Conservation (phyloP, 2,113 vertebrate species). For the Alligator sinensis region DNA sequence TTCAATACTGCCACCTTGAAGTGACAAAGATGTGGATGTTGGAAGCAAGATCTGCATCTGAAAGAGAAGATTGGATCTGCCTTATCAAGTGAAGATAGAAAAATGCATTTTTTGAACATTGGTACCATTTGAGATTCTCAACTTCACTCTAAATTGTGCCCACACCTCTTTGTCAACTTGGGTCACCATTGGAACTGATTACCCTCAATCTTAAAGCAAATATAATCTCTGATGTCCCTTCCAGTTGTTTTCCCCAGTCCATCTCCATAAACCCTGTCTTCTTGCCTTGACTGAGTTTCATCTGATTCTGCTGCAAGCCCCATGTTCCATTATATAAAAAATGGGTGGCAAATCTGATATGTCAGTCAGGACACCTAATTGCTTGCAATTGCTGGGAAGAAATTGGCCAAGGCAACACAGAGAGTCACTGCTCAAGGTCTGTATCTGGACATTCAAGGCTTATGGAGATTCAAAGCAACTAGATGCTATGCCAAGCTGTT, state of each 20-base stretch:
- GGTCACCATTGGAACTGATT: neutral
- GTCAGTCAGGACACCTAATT: neutral
- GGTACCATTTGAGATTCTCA: neutral
- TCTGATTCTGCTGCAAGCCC: neutral
- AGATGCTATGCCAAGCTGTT: neutral
- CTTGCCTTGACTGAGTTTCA: neutral
- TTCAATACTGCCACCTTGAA: neutral
- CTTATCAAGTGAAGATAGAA: neutral
- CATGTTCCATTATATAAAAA: neutral
- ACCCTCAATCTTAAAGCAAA: neutral
- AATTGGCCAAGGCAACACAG: neutral
- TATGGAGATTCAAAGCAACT: neutral
- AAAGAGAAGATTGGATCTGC: neutral
- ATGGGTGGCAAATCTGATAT: neutral
- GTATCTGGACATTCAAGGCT: neutral
- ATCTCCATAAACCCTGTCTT: neutral
- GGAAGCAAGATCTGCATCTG: neutral
- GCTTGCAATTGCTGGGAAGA: neutral
- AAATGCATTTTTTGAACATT: neutral
- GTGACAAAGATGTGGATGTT: accelerated
- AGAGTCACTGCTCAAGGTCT: neutral
- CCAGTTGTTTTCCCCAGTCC: neutral
- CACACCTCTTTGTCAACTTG: neutral
- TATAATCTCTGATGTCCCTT: neutral
- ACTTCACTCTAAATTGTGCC: neutral